Base-by-base conservation (phyloP, 1,140 invertebrate genomes). In the Drosophila fuyamai region DNA sequence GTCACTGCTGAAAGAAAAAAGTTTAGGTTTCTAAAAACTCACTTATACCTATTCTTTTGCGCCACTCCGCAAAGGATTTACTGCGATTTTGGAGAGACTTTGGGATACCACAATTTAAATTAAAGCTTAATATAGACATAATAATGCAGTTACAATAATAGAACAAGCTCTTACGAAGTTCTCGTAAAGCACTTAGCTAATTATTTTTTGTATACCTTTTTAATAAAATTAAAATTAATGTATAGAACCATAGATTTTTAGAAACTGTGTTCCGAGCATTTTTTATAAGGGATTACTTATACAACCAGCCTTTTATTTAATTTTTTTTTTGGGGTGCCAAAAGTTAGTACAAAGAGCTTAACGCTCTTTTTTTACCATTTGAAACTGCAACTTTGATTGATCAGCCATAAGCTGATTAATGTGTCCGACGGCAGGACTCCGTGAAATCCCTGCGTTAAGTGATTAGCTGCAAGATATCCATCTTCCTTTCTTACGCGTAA, bases 371-470 rank as follows among this genome's bases (percentile, higher is more conserved):
- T 43, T 5, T 38, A 44, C 18, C 14, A 35, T 36, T 77, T n/a
- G n/a, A 46, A 29, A 43, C 46, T 38, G 55, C 38, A 70, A 36
- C 53, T 63, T 84, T 84, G 81, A 83, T 83, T 83, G 80, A 85
- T 80, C 44, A 16, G 65, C 48, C 41, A 41, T 47, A 32, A 79
- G 63, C 82, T 88, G 79, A 82, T 82, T 82, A 76, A 78, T 81
- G 68, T 61, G 32, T 32, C 38, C 41, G 36, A 23, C 35, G 36
- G 32, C 23, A 35, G 43, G 27, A 76, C 29, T 54, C 41, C 16
- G 53, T 18, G 36, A 36, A 53, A 53, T 41, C 58, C 27, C 10
- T 13, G 65, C 16, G 36, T 35, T 53, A 58, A 81, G 56, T 73
- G 66, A 82, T 81, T 81, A 81, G 73, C 57, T 44, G 50, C 18